phyloP scores from a whole-genome alignment of 2,888 invertebrate species.

The Endotricha flammealis region DNA sequence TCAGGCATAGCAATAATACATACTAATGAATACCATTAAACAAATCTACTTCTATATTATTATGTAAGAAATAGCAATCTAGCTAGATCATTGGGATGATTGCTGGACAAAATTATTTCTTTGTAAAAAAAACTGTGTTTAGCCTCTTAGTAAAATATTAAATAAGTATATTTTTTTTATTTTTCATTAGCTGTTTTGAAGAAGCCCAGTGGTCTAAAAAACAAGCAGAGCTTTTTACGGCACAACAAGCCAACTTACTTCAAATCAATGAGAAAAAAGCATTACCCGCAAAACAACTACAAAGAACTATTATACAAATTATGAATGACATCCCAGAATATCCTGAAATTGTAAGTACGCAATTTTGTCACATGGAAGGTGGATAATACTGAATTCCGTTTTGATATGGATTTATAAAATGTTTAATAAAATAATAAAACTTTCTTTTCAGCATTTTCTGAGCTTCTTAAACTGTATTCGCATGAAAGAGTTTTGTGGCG shows the following conservation, averaged over 20 bases:
- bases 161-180: too few species aligned
- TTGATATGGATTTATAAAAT: too few species aligned
- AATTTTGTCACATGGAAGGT: neutral
- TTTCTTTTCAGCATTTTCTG: constrained; percentile 86
- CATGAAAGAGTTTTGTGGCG: constrained; percentile 91
- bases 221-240: constrained; percentile 93
- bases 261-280: constrained; percentile 90
- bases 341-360: constrained; percentile 88
- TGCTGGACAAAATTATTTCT: too few species aligned
- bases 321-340: constrained; percentile 87
- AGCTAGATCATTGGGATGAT: too few species aligned
- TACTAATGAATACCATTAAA: too few species aligned
- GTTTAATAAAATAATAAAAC: neutral
- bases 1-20: too few species aligned
- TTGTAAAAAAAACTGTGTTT: too few species aligned
- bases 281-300: constrained; percentile 85
- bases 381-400: too few species aligned
- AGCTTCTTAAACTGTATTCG: constrained; percentile 93
- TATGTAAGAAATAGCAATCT: too few species aligned
- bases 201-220: constrained; percentile 89
- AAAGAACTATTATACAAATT: constrained; percentile 84
- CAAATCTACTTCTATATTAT: too few species aligned
- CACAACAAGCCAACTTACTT: constrained; percentile 89
- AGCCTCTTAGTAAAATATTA: too few species aligned
- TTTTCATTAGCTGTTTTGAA: constrained; percentile 71